Base-by-base conservation (phyloP, 2,113 vertebrate genomes). In the Rhipidura dahli region DNA sequence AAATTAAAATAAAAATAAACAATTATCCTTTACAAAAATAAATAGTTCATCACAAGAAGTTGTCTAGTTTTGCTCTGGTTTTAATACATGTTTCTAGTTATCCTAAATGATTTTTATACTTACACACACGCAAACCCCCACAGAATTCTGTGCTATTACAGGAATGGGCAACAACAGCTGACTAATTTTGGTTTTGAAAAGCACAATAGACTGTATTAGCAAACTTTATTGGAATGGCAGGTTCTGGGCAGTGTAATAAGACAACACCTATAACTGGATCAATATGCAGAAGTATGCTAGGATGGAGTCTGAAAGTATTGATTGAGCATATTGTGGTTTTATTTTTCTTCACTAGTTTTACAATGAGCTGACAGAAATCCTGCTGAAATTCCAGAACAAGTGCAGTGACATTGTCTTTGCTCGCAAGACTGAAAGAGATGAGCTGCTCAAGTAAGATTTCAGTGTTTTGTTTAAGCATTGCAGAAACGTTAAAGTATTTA, bases 371-470 rank as follows among this genome's bases (percentile, higher is more conserved):
- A 99, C 99, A 40, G 99, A 99, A 98, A 98, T 99, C 93, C 97
- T 99, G 89, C 97, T 99, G 61, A 99, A 99, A 95, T 99, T 99
- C 98, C 99, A 99, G 97, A 99, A 99, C 97, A 99, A 99, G 93
- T 99, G 99, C 98, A 99, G 99, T 85, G 99, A 99, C 96, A 99
- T 99, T 61, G 99, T 99, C 73, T 99, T 99, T 84, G 99, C 99
- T 80, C 98, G 99, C 83, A 99, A 99, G 95, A 99, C 99, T 2
- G 99, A 99, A 86, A 98, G 99, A 83, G 99, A 99, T 86, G 99
- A 99, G 94, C 98, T 99, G 47, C 98, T 99, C 72, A 99, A 99
- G 99, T 99, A 98, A 97, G 99, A 96, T 33, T 39, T 80, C 31
- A 35, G 0, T 83, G 2, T 61, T 88, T 45, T 87, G 9, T 81